Evolutionary conservation across 2,797 vertebrate genomes (phyloP), one percentile per base, ranked within the genome.

Genomic region (Iguana delicatissima): DNA sequence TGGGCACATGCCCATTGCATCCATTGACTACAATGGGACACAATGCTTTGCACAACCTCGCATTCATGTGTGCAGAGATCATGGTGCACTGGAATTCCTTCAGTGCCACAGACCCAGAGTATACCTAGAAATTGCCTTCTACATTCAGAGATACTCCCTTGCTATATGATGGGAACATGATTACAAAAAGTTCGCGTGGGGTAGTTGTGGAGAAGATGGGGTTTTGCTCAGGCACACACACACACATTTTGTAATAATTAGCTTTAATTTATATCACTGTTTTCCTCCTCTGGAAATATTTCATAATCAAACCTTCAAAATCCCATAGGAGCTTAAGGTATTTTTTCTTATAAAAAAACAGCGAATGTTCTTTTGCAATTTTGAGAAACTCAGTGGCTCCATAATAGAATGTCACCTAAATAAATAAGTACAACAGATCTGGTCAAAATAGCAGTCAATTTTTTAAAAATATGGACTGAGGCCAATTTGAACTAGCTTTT

Each of bases 351-450:
- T 18, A 82, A 82, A 18, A 91, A 64, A 2, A 84, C 55, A 81
- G 74, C 80, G 90, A 57, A 62, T 72, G 67, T 62, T 76, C 84
- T 16, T 93, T 91, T 84, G 72, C 76, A 87, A 6, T 84, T 46
- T 81, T 72, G 26, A 88, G 80, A 90, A 90, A 87, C 72, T 82
- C 52, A 92, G 42, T 80, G 86, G 89, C 76, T 93, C 89, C 73
- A 82, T 83, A 38, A 85, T 62, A 13, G 4, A 64, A 80, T 32
- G 50, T 26, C 0, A 32, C 35, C 42, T 35, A 87, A 90, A 89
- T 22, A 4, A 90, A 35, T 46, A 38, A 82, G 89, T 32, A 85
- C 76, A 92, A 77, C 16, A 57, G 38, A 91, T 90, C 29, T 1
- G 90, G 18, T 4, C 76, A 80, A 92, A 74, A 10, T 76, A 29